Percentiles rank a stretch among this genome's conserved stretches.
These are phyloP conservation scores for Protobothrops flavoviridis DNA, from an alignment of 2,113 vertebrate genomes.

Conservation along the genomic window DNA sequence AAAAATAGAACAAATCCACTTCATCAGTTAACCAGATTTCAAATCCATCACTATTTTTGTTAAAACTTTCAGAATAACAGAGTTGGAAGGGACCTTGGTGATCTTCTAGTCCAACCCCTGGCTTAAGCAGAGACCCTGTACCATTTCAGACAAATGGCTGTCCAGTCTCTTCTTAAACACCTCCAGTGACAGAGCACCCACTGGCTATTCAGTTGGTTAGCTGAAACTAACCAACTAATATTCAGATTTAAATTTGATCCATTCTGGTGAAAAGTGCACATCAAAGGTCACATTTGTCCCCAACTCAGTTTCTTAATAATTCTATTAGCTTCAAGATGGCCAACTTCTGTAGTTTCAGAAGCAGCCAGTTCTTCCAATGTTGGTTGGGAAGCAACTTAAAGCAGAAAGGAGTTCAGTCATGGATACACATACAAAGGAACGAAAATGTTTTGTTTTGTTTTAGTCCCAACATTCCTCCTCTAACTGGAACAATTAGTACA, in stretches of 20 bases:
- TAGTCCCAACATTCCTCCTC: not conserved
- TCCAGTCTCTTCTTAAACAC: not conserved
- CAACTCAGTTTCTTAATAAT: not conserved
- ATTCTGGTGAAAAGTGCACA: not conserved
- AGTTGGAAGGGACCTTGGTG: not conserved
- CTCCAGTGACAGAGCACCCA: not conserved
- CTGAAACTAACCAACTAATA: not conserved
- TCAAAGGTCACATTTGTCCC: not conserved
- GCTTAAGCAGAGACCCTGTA: not conserved
- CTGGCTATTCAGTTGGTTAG: not conserved
- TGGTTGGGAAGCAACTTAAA: not conserved
- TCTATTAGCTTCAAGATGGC: not conserved
- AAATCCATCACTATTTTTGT: constrained; percentile 18
- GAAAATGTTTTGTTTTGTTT: not conserved
- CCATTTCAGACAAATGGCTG: not conserved
- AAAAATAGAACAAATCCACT: constrained; percentile 68
- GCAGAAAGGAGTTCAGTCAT: not conserved
- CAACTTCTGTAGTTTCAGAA: not conserved
- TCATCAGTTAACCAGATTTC: constrained; percentile 57
- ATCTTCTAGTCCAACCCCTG: not conserved
- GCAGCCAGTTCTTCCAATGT: not conserved
- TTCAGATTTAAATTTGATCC: not conserved
- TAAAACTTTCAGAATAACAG: not conserved
- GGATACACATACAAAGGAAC: not conserved
- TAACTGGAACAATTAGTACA: not conserved